Base-by-base conservation (phyloP, 2,113 vertebrate genomes). In the Hymenochirus boettgeri region DNA sequence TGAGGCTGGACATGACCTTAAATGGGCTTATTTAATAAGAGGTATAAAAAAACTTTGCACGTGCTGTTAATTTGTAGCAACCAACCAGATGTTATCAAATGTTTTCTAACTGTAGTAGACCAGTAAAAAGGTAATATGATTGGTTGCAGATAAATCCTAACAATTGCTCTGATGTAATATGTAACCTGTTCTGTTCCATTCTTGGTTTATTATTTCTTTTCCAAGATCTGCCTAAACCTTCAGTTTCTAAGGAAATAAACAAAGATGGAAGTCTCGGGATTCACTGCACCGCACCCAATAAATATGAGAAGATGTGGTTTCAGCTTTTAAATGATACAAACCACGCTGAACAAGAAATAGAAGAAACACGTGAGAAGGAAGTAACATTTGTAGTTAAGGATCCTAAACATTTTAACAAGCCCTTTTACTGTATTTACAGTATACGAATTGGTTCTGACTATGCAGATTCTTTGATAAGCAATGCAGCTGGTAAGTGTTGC, bases 361-460 rank as follows among this genome's bases (percentile, higher is more conserved):
- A 22, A 2, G 21, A 3, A 4, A 31, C 29, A 15, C 2, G 15
- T 17, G 1, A 50, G 25, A 65, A 19, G 4, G 11, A 26, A 18
- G 63, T 19, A 3, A 31, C 17, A 21, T 66, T 66, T 26, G 25
- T 10, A 22, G 12, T 65, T 10, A 5, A 12, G 15, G 37, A 24
- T 8, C 21, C 11, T 9, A 8, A 56, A 7, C 19, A 35, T 17
- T 17, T 13, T 23, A 7, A 58, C 3, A 19, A 5, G 23, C 37
- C 7, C 26, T 58, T 50, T 21, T 66, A 58, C 29, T 66, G 63
- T n/a, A 33, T 50, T 22, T 66, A 66, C 9, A 42, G 45, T 7
- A 58, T 51, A 19, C 27, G 27, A 11, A 51, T 66, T 3, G 45
- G 45, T n/a, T 6, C 7, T 5, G n/a, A 58, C 29, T 51, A 58